Evolutionary conservation across 2,888 invertebrate genomes (phyloP), one percentile per base, ranked within the genome.

Genomic region (Xanthorhoe designata): DNA sequence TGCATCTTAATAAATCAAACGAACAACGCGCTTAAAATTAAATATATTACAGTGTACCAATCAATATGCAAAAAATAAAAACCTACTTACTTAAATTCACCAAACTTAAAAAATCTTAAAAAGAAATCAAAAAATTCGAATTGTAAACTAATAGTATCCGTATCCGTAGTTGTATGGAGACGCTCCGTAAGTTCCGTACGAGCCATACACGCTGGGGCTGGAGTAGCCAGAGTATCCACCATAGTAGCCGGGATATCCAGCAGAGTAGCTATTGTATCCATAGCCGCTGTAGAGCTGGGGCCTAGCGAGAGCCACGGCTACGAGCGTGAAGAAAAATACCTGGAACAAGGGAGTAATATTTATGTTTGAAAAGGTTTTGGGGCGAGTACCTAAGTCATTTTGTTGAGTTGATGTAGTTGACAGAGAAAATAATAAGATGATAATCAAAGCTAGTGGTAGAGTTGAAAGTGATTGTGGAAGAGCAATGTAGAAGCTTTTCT

Each of bases 281-380:
- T 87, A 89, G 2, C 86, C 79, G 17, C 86, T 77, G 75, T 90
- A 91, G 10, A 84, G 75, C 71, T 92, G 92, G 0, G 95, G 86
- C 78, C 89, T 86, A 68, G 95, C 91, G 79, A 93, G 75, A 68
- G 93, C 85, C 73, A 94, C 17, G 59, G 94, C 90, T 81, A 94
- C 63, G 35, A 94, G 75, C 64, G 90, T 89, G 72, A 94, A 87
- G 58, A 94, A 75, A 64, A 94, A 79, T 54, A 94, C 76, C 94
- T 94, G 82, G 2, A 87, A 89, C 66, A 61, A 42, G 10, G 9
- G 3, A 13, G 38, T 42, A 42, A 13, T 32, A 42, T 42, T 47
- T 0, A 5, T 47, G 47, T 7, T 47, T 17, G 7, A 17, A 15
- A 15, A 8, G 15, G n/a, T 15, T 15, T 45, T n/a, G 7, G n/a